A percentile compares a stretch with the other conserved stretches of the same genome.
Evolutionary conservation across 2,888 invertebrate genomes (phyloP).

Genomic region (Trachelus tabidus): DNA sequence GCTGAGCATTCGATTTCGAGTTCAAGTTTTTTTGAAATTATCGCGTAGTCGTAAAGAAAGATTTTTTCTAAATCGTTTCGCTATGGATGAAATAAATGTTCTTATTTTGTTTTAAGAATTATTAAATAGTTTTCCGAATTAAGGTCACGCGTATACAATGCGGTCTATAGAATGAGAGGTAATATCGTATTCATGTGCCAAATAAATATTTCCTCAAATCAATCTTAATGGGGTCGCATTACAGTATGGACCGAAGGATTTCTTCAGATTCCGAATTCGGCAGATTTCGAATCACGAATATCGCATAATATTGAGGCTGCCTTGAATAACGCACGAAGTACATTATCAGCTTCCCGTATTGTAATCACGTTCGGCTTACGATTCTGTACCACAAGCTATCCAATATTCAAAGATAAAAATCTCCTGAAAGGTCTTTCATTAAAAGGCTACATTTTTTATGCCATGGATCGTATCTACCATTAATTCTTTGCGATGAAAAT

Average conservation of each 20-base stretch:
- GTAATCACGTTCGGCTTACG: background rate
- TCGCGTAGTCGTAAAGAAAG: background rate
- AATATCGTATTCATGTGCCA: no score
- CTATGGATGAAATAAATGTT: no score
- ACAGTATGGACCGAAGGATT: no score
- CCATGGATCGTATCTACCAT: no score
- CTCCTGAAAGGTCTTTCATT: background rate
- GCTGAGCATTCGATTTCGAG: background rate
- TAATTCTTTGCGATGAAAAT: no score
- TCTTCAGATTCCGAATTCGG: no score
- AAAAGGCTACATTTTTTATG: background rate
- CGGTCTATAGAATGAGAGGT: background rate
- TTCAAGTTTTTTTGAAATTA: background rate
- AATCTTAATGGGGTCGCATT: no score
- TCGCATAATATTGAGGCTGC: background rate
- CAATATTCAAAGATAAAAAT: background rate
- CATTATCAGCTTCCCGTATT: background rate
- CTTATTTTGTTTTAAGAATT: no score
- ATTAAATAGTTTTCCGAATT: no score
- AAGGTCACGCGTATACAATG: no score
- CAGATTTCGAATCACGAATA: background rate
- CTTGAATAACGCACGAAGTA: background rate
- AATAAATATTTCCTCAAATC: background rate
- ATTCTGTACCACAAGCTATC: background rate
- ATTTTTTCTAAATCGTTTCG: no score